Evolutionary conservation across 2,113 vertebrate genomes (phyloP), one percentile per base, ranked within the genome.

Genomic region (Anser brachyrhynchus): DNA sequence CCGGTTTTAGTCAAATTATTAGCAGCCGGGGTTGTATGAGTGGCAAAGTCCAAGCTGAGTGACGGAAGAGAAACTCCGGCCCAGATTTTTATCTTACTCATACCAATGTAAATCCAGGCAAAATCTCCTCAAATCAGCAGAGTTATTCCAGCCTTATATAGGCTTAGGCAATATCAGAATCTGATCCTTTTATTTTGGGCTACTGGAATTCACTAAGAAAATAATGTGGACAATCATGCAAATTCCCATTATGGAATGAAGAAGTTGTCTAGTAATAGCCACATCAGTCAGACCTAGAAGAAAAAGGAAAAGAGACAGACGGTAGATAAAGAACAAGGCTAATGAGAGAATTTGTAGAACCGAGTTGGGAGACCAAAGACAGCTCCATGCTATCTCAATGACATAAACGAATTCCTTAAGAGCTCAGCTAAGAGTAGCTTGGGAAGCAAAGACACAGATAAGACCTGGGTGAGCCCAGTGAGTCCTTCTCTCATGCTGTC

Each of bases 121-220:
- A 93, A 82, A 81, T 95, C 74, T 70, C 25, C 67, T 67, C 51
- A 90, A 76, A 78, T 89, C 31, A 65, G 62, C 62, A 43, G 81
- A 91, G 51, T 83, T 91, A 74, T 76, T 89, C 74, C 70, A 90
- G 74, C 13, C 76, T 90, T 95, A 79, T 25, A 39, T 46, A 75
- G 90, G 41, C 52, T 90, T 91, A 92, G 74, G n/a, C 33, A 51
- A 49, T 74, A 88, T 70, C 59, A 89, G 93, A 86, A 57, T 87
- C 59, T 61, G 54, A 73, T 94, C 55, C 66, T 95, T 87, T 91
- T 79, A 39, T 91, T 93, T 86, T 57, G 14, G 70, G 70, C 88
- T 94, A 73, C 89, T 89, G 79, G 80, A 82, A 95, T 92, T 89
- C 70, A 46, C 73, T 70, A 90, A 87, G 92, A 87, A 93, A 95